These are phyloP conservation scores for Lasiurus borealis DNA, from an alignment of 2,113 vertebrate species.

Conservation along the genomic window DNA sequence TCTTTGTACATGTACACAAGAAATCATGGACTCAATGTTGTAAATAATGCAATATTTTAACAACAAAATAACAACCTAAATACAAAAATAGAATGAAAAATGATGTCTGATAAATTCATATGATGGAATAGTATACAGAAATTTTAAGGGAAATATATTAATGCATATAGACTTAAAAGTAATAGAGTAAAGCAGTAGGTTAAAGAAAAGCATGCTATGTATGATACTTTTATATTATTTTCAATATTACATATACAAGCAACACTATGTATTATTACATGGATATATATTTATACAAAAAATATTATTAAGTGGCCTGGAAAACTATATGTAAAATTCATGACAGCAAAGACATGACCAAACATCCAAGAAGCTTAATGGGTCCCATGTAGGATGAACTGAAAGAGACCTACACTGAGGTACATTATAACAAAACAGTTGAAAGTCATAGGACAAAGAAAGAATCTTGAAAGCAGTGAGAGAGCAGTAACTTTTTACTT, in stretches of 20 bases:
- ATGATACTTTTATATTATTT: not conserved
- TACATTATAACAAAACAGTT: not conserved
- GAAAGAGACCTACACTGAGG: not conserved
- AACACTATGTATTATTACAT: not conserved
- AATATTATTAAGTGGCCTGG: not conserved
- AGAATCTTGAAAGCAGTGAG: not conserved
- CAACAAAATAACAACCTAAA: slow-evolving; percentile 23
- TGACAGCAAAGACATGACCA: not conserved
- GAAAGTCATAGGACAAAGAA: not conserved
- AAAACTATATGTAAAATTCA: not conserved
- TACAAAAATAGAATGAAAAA: not conserved
- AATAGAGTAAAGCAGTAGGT: not conserved
- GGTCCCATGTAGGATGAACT: not conserved
- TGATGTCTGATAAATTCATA: not conserved
- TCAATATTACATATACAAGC: not conserved
- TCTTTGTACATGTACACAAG: not conserved
- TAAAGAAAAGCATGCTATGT: not conserved
- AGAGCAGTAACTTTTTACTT: not conserved
- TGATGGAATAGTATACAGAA: not conserved
- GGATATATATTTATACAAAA: not conserved
- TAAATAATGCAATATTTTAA: slow-evolving; percentile 44
- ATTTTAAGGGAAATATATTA: not conserved
- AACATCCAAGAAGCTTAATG: not conserved
- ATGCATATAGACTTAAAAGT: not conserved
- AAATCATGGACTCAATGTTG: not conserved